Base-by-base conservation (phyloP, 1,140 invertebrate genomes). In the Magallana angulata region DNA sequence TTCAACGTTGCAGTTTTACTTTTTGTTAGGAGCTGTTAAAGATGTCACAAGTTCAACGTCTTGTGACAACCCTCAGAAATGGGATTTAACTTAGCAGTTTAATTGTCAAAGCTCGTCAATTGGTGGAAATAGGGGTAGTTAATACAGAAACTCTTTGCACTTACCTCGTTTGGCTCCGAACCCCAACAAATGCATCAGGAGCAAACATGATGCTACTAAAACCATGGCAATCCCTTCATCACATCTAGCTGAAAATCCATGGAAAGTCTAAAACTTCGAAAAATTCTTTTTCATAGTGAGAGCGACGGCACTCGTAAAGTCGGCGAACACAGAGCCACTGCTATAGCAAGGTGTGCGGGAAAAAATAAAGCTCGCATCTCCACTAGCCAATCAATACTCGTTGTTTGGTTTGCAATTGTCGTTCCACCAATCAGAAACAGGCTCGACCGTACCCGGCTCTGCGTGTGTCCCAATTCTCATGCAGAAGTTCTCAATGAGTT, bases 181-280 rank as follows among this genome's bases (percentile, higher is more conserved):
- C 68, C 68, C 68, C 30, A 76, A 30, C 18, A 30, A 76, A 76
- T 76, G 68, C 68, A 76, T 76, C 8, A 76, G 68, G 18, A 76
- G 68, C 18, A 76, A 76, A 30, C 68, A 76, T 76, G 68, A 76
- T 76, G 68, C 68, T 30, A 76, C 68, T 76, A 24, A 76, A 76
- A 76, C 68, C 68, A 76, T 76, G 68, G 68, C 68, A 76, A 30
- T 9, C 68, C 68, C 68, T 76, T 76, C 68, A 76, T 76, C 24
- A 76, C 68, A 36, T 76, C 68, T 12, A 11, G 36, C 24, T 12
- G 68, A 76, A 76, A 30, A 76, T 76, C 68, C 68, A 76, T 76
- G 68, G 68, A 76, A 30, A 11, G 36, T 11, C 14, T 48, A 24
- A 18, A 30, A 11, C 36, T 48, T 48, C 12, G 68, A 12, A 4